Evolutionary conservation across 2,888 invertebrate species (phyloP), one percentile per base, ranked within the genome.

Genomic region (Polyommatus iphigenia): DNA sequence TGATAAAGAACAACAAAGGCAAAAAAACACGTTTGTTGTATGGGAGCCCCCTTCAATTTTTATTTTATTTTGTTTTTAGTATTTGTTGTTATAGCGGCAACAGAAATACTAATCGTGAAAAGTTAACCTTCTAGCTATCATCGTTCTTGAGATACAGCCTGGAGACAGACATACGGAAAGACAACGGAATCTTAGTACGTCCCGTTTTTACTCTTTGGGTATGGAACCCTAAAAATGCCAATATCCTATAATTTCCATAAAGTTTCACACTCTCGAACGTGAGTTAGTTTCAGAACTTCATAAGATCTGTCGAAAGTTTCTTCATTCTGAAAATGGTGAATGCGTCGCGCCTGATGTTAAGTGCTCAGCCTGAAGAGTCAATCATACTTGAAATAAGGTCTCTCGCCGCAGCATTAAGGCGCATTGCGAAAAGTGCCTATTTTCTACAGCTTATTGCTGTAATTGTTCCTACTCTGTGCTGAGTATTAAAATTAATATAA

Each of bases 371-470:
- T 54, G 18, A 5, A 54, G 54, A 54, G 54, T 18, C 18, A 54
- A 54, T 54, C 54, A 54, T 54, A 71, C 71, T 24, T 71, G 71
- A 29, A 29, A 29, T 29, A 71, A 71, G 32, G 71, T 71, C 32
- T 71, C 54, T 54, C 54, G 54, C 54, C 54, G 54, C 54, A 18
- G 54, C 54, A 54, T 54, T 54, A 54, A 18, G 15, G 54, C 54
- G 54, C 54, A 54, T 54, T 54, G 54, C 54, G 54, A 54, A 54
- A 54, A 54, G 54, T 54, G 18, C 54, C 54, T 18, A 54, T 54
- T 54, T 18, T 54, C 54, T 18, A 18, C 54, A 54, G 54, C 54
- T 54, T 54, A 54, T 54, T 54, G 54, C 54, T 54, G 18, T 54
- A 54, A 54, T 54, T 54, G 54, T 54, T 18, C 54, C 54, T 15